These are phyloP conservation scores for Drosophila austrosaltans DNA, from an alignment of 2,888 invertebrate genomes.

Conservation along the genomic window DNA sequence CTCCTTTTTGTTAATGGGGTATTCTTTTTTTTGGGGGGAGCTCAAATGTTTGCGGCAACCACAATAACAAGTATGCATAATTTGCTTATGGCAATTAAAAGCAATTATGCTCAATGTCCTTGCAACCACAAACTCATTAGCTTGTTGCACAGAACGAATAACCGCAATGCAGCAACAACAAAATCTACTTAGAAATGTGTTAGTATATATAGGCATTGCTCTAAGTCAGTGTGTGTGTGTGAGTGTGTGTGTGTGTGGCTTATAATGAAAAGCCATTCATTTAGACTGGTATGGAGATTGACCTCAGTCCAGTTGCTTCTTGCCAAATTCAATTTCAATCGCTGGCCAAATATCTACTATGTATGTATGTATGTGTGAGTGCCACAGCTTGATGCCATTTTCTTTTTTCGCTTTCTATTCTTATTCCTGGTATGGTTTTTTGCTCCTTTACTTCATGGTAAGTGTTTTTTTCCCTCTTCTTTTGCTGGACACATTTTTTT, in stretches of 20 bases:
- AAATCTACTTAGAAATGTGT: constrained; percentile 33
- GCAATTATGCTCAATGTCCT: constrained; percentile 71
- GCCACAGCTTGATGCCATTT: constrained; percentile 51
- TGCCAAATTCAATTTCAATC: constrained; percentile 47
- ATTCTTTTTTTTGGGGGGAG: neutral
- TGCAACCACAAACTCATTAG: constrained; percentile 76
- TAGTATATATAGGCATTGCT: constrained; percentile 18
- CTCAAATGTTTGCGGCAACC: constrained; percentile 40
- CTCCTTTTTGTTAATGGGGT: too few relatives aligned
- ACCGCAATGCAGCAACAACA: constrained; percentile 55
- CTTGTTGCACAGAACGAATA: constrained; percentile 66
- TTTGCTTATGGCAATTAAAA: constrained; percentile 77
- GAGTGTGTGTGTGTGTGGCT: constrained; percentile 7
- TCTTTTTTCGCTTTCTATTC: constrained; percentile 15
- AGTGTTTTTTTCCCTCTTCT: constrained; percentile 1
- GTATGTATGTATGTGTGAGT: neutral
- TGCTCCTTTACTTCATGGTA: neutral
- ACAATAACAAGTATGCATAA: constrained; percentile 70
- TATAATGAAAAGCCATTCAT: constrained; percentile 37
- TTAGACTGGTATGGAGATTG: constrained; percentile 9
- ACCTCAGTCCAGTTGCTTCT: constrained; percentile 22
- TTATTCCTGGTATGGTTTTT: neutral
- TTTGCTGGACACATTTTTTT: constrained; percentile 48
- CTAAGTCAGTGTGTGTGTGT: neutral
- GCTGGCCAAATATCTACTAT: constrained; percentile 23